Base-by-base conservation (phyloP, 2,888 invertebrate genomes). In the Torymus tubicola region DNA sequence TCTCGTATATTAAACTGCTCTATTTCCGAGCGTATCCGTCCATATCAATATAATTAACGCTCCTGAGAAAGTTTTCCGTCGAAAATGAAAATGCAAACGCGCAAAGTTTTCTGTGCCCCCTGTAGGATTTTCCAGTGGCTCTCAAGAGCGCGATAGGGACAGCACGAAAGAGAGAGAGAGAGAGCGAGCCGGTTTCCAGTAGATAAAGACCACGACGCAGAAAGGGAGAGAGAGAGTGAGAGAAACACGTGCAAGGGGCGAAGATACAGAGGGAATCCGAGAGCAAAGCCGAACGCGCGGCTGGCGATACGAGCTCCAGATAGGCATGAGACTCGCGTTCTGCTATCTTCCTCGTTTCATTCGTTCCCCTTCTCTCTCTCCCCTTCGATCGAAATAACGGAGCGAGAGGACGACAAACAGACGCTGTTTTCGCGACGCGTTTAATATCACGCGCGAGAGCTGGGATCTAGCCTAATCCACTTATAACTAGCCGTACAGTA, bases 391-490 rank as follows among this genome's bases (percentile, higher is more conserved):
- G n/a, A 57, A 76, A 63, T 63, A 63, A 70, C 42, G 63, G 21
- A 14, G 14, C 21, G 11, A 12, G 18, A 2, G 12, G 52, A 16
- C 53, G 13, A 12, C 13, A 14, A 24, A 18, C 52, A 53, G 14
- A 13, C n/a, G 63, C 52, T 21, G 68, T 67, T 58, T 75, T 61
- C 31, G 13, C 31, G 10, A 63, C 3, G 55, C 31, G 13, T 31
- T 21, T 57, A 55, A 57, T 70, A 76, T 76, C 61, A 53, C 2
- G 18, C 42, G 53, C 63, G 60, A 50, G 53, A 8, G 42, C 42
- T 8, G 8, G 69, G 63, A 57, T 76, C 63, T 67, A 69, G 68
- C 58, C 61, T 60, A 65, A 78, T 71, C 42, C 52, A 24, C 55
- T 24, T 31, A 57, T n/a, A 52, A 58, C 12, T 13, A 3, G 13